These are phyloP conservation scores for Crotalus helleri DNA, from an alignment of 2,113 vertebrate genomes.

Conservation along the genomic window DNA sequence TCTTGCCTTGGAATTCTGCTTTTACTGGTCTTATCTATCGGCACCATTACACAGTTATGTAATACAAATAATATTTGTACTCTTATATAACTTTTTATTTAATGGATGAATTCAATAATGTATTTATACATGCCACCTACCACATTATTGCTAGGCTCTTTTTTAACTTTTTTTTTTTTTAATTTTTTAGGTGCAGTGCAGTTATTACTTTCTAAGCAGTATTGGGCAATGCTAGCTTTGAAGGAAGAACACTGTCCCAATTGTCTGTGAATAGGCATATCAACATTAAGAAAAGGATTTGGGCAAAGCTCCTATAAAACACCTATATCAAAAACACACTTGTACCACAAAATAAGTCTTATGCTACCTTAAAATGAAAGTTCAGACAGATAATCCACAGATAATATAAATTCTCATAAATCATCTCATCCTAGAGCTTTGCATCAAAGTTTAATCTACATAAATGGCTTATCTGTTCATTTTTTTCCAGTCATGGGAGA, in stretches of 20 bases:
- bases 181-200: constrained; percentile 24
- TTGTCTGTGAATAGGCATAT: constrained; percentile 40
- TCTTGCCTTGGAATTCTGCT: too few species aligned
- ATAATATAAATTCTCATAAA: constrained; percentile 45
- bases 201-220: constrained; percentile 12
- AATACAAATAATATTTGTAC: constrained; percentile 45
- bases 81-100: constrained; percentile 29
- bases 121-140: neutral
- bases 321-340: constrained; percentile 21
- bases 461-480: constrained; percentile 62
- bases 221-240: neutral
- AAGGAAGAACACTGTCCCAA: neutral
- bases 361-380: constrained; percentile 63
- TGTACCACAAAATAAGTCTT: constrained; percentile 35
- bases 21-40: too few species aligned
- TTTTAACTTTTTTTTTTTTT: constrained; percentile 18
- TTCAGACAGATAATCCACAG: constrained; percentile 36
- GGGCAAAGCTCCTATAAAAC: neutral
- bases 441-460: constrained; percentile 54
- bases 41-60: constrained; percentile 4
- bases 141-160: neutral
- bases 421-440: constrained; percentile 56
- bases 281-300: constrained; percentile 29
- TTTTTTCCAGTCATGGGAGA: constrained; percentile 66
- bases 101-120: constrained; percentile 27